Evolutionary conservation across 2,888 invertebrate species (phyloP), one percentile per base, ranked within the genome.

Genomic region (Metellina segmentata): DNA sequence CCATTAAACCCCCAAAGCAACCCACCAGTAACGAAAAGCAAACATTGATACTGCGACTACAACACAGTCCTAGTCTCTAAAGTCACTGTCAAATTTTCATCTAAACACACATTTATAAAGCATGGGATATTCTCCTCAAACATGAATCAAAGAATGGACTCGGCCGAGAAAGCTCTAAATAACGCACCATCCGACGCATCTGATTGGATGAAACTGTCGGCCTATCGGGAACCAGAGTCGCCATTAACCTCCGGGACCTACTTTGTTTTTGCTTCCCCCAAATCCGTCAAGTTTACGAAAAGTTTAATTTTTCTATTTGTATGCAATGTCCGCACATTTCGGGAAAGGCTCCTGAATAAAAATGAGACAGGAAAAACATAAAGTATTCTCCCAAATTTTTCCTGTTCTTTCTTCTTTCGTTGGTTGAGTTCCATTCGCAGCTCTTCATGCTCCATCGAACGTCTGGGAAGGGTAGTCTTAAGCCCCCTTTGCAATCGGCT

Each of bases 251-350:
- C 61, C 13, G 61, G 61, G 61, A 61, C 61, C 61, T 16, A 7
- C 34, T 34, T 61, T 61, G 9, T 16, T 16, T 8, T 61, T 61
- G 61, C 61, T 61, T 61, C 61, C 61, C 5, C 61, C 61, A 61
- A 6, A 61, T 61, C 61, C 61, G 61, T 61, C 61, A 61, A 61
- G 61, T 61, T 61, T 16, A 20, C 13, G 20, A n/a, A 52, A 75
- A 69, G 74, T 82, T 89, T 83, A 89, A 89, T 82, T 83, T 69
- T 13, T 52, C 78, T 70, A 77, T 89, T 89, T 89, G 89, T 89
- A 89, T 89, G 82, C 89, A 74, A 53, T 77, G 69, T 85, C 77
- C 34, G 61, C 51, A 16, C 81, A n/a, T 61, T 74, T 77, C 9
- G 34, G 16, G 69, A 9, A 53, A 81, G 61, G 72, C 71, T 61